Conservation (phyloP, 1,140 invertebrate genomes). For the Drosophila truncata region DNA sequence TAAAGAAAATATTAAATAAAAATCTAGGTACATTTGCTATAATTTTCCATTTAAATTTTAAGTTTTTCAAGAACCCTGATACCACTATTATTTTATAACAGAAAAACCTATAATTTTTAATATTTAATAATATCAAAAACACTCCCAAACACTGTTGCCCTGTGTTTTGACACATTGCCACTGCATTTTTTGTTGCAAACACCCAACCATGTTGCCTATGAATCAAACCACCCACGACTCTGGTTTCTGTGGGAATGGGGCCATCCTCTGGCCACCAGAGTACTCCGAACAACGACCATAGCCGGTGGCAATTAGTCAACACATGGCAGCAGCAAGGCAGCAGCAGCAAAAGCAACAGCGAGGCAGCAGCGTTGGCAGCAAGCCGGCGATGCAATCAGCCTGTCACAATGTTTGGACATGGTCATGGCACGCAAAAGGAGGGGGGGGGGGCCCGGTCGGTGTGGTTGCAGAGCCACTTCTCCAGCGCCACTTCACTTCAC, state of each 20-base stretch:
- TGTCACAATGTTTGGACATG: conserved; percentile 76
- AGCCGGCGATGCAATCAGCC: conserved; percentile 64
- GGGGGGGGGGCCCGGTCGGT: neutral
- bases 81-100: too few species aligned
- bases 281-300: conserved; percentile 25
- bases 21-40: too few species aligned
- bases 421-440: conserved; percentile 10
- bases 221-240: conserved; percentile 7
- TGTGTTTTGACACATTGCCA: conserved; percentile 12
- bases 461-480: neutral
- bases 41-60: too few species aligned
- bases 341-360: neutral
- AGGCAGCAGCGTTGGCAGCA: neutral
- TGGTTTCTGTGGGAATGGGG: conserved; percentile 28
- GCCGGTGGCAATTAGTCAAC: conserved; percentile 72
- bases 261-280: conserved; percentile 21
- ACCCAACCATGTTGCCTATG: conserved; percentile 6
- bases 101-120: too few species aligned
- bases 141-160: neutral
- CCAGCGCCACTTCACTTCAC: conserved; percentile 55
- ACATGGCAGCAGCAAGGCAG: conserved; percentile 32
- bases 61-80: too few species aligned
- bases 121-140: neutral
- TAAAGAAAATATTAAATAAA: too few species aligned
- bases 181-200: conserved; percentile 34